These are phyloP conservation scores for Anorthoa munda DNA, from an alignment of 2,888 invertebrate genomes.

Conservation along the genomic window DNA sequence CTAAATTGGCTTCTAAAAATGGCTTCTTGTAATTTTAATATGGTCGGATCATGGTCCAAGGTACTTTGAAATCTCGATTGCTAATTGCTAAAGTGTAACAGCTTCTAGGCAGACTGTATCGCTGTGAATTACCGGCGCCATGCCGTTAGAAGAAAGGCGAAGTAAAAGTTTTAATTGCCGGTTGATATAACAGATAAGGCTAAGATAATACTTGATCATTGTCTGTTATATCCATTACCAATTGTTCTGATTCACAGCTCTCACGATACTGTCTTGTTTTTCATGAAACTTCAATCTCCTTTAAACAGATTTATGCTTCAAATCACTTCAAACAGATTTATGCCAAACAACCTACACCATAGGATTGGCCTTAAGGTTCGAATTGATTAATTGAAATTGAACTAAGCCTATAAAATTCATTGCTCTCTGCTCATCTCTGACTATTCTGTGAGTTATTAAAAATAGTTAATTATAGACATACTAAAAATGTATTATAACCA, in stretches of 20 bases:
- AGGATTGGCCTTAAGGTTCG: too few species aligned
- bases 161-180: constrained; percentile 77
- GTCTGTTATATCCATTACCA: constrained; percentile 55
- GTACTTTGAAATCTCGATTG: neutral
- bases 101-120: constrained; percentile 15
- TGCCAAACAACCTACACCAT: neutral
- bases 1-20: constrained; percentile 45
- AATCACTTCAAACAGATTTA: neutral
- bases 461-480: neutral
- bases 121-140: constrained; percentile 38
- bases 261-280: constrained; percentile 26
- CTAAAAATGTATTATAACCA: constrained; percentile 6
- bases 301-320: neutral
- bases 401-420: neutral
- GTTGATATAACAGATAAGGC: constrained; percentile 66
- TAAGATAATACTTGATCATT: constrained; percentile 63
- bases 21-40: constrained; percentile 37
- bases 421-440: neutral
- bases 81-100: constrained; percentile 29
- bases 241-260: constrained; percentile 57
- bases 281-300: too few species aligned
- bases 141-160: constrained; percentile 63
- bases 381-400: neutral
- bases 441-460: neutral
- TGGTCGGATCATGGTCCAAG: constrained; percentile 13